Percentiles rank a stretch among this genome's conserved stretches.
phyloP scores from a whole-genome alignment of 2,797 vertebrate species.

The Melanogrammus aeglefinus region DNA sequence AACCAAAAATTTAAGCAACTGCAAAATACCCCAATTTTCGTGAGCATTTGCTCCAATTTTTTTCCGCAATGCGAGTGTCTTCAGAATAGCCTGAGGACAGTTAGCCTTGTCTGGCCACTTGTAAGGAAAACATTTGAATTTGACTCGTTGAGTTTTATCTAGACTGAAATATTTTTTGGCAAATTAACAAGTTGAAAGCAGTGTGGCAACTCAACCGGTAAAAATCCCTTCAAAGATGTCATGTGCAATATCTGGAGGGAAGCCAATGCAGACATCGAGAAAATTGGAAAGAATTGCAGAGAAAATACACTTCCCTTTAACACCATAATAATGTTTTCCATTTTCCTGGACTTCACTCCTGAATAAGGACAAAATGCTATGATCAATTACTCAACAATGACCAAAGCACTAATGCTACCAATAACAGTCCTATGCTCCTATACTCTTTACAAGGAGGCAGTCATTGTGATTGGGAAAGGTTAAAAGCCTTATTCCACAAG shows the following conservation, averaged over 20 bases:
- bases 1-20: slow-evolving; percentile 27
- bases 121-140: slow-evolving; percentile 13
- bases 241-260: slow-evolving; percentile 4
- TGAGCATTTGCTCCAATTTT: slow-evolving; percentile 1
- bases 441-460: no score
- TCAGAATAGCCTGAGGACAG: slow-evolving; percentile 10
- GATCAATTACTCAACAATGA: not conserved
- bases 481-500: no score
- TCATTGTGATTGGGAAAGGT: no score
- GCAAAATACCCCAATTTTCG: no score
- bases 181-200: slow-evolving; percentile 18
- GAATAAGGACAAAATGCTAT: not conserved
- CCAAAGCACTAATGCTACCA: no score
- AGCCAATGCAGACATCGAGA: slow-evolving; percentile 14
- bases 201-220: slow-evolving; percentile 11
- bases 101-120: slow-evolving; percentile 26
- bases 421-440: no score
- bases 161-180: slow-evolving; percentile 19
- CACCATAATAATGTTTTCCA: slow-evolving; percentile 6
- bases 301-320: not conserved
- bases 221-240: slow-evolving; percentile 26
- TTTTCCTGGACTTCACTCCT: not conserved
- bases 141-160: slow-evolving; percentile 16
- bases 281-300: slow-evolving; percentile 7
- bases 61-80: slow-evolving; percentile 18